phyloP scores from a whole-genome alignment of 2,113 vertebrate genomes.

The Catharus bicknelli region DNA sequence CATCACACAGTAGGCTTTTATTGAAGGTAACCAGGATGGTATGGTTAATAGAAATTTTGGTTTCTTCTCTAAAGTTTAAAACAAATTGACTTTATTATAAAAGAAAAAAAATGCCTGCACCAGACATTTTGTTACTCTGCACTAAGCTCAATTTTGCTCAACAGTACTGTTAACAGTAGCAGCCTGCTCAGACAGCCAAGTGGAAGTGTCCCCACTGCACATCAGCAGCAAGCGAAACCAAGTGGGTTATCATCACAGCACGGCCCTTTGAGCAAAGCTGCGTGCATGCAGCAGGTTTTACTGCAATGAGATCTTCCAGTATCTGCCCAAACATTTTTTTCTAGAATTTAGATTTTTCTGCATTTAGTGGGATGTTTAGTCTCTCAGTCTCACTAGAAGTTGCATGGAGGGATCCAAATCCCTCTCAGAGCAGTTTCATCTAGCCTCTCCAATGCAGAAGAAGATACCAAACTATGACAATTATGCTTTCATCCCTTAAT shows the following conservation, averaged over 20 bases:
- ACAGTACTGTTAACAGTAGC: background rate
- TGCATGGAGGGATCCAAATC: background rate
- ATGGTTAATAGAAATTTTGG: background rate
- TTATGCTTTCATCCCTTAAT: background rate
- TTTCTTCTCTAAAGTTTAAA: background rate
- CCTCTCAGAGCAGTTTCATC: background rate
- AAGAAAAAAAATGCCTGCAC: background rate
- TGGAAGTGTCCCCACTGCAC: slow-evolving; percentile 45
- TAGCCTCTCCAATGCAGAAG: background rate
- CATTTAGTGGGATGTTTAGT: background rate
- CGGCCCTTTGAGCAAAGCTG: background rate
- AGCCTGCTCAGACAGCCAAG: slow-evolving; percentile 69
- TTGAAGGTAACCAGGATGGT: background rate
- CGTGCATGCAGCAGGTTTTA: background rate
- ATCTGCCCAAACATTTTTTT: background rate
- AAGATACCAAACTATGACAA: background rate
- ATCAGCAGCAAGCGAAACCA: slow-evolving; percentile 63
- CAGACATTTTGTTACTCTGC: background rate
- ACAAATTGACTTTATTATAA: background rate
- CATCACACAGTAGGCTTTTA: background rate
- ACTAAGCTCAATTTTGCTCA: background rate
- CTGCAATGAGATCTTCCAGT: background rate
- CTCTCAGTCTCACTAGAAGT: background rate
- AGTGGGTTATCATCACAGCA: slow-evolving; percentile 50
- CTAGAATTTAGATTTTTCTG: background rate